These are phyloP conservation scores for Peromyscus aztecus DNA, from an alignment of 2,797 vertebrate genomes.

Conservation along the genomic window DNA sequence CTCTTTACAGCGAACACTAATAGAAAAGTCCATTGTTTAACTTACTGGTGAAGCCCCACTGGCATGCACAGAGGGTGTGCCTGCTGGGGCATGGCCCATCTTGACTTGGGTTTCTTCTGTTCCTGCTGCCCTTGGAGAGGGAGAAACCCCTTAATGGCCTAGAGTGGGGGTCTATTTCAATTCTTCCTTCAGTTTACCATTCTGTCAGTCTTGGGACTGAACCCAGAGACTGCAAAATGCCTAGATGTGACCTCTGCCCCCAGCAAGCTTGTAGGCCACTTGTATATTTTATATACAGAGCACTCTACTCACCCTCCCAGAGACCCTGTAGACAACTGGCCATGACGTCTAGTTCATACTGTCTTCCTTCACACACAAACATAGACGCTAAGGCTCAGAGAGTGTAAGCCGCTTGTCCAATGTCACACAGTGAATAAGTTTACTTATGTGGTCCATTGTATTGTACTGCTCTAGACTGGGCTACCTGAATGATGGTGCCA, in stretches of 20 bases:
- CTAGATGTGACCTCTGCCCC: not conserved
- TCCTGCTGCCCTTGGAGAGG: not conserved
- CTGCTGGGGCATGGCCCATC: not conserved
- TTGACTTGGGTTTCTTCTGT: not conserved
- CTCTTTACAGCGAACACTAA: not conserved
- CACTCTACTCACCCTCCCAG: too few relatives aligned
- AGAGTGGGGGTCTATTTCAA: not conserved
- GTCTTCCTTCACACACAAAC: not conserved
- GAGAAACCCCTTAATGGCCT: not conserved
- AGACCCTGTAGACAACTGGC: not conserved
- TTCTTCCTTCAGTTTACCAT: too few relatives aligned
- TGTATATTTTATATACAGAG: not conserved
- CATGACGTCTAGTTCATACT: not conserved
- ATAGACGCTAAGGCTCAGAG: conserved; percentile 1
- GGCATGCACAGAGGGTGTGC: too few relatives aligned
- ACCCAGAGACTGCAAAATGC: not conserved
- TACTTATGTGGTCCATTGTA: not conserved
- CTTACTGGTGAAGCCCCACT: not conserved
- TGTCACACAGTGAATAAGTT: not conserved
- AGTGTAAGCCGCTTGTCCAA: not conserved
- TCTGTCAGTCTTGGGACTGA: not conserved
- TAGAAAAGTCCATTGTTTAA: not conserved
- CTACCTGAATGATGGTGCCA: not conserved
- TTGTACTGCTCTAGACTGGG: not conserved
- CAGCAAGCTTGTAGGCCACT: not conserved